phyloP scores from a whole-genome alignment of 2,888 invertebrate species.

The Campopleginae sp. region DNA sequence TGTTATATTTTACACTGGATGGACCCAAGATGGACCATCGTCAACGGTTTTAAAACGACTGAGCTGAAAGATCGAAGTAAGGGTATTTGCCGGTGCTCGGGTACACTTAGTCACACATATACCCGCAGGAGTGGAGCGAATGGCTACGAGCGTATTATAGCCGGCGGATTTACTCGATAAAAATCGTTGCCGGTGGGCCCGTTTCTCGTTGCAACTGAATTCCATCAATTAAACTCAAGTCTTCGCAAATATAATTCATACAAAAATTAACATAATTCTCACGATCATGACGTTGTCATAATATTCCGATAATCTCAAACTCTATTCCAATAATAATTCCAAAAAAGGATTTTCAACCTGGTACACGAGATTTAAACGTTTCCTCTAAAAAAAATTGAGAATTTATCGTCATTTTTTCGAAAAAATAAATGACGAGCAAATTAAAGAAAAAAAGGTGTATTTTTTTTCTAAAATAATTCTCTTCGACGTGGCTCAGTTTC shows the following conservation, averaged over 20 bases:
- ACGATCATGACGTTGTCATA: too few species aligned
- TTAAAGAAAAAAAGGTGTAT: not conserved
- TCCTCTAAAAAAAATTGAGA: too few species aligned
- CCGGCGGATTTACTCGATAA: constrained; percentile 8
- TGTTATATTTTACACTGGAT: constrained; percentile 28
- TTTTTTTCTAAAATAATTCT: not conserved
- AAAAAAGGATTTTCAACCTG: not conserved
- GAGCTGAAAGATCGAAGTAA: constrained; percentile 73
- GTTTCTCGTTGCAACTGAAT: not conserved
- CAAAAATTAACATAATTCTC: not conserved
- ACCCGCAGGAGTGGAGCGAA: constrained; percentile 23
- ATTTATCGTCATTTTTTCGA: not conserved
- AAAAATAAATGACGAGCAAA: not conserved
- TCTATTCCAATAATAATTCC: not conserved
- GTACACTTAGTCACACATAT: constrained; percentile 4
- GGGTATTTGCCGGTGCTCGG: constrained; percentile 61
- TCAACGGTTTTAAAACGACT: constrained; percentile 75
- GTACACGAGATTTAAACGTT: too few species aligned
- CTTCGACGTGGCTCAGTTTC: not conserved
- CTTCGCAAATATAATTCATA: not conserved
- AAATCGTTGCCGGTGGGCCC: constrained; percentile 13
- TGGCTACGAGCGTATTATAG: not conserved
- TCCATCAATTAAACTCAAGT: not conserved
- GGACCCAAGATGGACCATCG: constrained; percentile 70
- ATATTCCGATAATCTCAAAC: not conserved